A percentile compares a stretch with the other conserved stretches of the same genome.
phyloP scores from a whole-genome alignment of 2,113 vertebrate species.

The Stomatorhinus ivindoensis region DNA sequence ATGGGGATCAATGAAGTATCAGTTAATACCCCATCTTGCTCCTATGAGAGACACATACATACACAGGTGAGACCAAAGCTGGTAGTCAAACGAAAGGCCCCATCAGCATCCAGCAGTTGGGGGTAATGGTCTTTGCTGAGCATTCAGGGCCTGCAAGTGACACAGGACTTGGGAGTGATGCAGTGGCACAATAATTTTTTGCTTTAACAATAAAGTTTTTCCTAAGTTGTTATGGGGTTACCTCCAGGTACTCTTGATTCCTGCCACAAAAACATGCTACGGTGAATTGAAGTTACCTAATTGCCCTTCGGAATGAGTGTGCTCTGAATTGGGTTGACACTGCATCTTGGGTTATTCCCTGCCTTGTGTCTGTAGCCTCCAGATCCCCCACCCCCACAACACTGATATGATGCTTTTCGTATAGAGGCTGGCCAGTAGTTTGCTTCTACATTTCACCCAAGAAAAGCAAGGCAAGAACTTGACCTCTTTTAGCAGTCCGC shows the following conservation, averaged over 20 bases:
- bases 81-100: background rate
- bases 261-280: background rate
- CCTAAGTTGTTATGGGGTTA: background rate
- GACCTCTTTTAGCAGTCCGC: background rate
- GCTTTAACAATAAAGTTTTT: too few species aligned
- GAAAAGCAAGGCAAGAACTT: background rate
- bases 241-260: background rate
- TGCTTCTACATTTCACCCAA: background rate
- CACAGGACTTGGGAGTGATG: background rate
- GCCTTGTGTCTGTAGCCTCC: background rate
- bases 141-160: background rate
- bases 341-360: background rate
- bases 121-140: background rate
- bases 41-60: background rate
- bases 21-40: background rate
- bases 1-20: too few species aligned
- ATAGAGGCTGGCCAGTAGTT: background rate
- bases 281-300: background rate
- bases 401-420: background rate
- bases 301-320: background rate
- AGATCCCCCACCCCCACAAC: background rate
- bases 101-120: background rate
- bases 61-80: background rate
- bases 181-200: background rate
- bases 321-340: background rate